These are phyloP conservation scores for Oriolus oriolus DNA, from an alignment of 2,113 vertebrate species.

Conservation along the genomic window DNA sequence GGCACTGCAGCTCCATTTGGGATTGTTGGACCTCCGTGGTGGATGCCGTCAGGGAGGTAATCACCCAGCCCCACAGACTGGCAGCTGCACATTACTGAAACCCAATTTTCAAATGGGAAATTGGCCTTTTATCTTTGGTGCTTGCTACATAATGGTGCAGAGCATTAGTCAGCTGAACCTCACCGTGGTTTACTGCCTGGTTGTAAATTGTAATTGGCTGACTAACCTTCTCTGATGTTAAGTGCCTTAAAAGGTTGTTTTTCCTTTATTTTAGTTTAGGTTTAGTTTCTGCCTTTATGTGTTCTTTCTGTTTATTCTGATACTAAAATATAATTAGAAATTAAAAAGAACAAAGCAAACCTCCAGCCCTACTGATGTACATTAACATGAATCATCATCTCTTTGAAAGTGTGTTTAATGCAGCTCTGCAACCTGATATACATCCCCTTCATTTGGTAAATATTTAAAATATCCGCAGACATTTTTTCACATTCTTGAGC, in stretches of 20 bases:
- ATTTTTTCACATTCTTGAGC: constrained; percentile 23
- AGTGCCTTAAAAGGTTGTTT: constrained; percentile 51
- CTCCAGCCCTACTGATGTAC: neutral
- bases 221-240: constrained; percentile 56
- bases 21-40: neutral
- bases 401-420: constrained; percentile 21
- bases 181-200: constrained; percentile 3
- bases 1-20: fast-evolving
- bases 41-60: fast-evolving
- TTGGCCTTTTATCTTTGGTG: constrained; percentile 30
- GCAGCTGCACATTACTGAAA: neutral
- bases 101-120: constrained; percentile 33
- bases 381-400: constrained; percentile 26
- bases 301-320: constrained; percentile 34
- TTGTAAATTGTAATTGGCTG: constrained; percentile 52
- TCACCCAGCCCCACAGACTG: neutral
- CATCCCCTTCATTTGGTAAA: constrained; percentile 30
- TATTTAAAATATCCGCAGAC: constrained; percentile 35
- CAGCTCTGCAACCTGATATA: neutral
- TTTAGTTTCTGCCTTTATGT: constrained; percentile 24
- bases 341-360: constrained; percentile 46
- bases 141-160: constrained; percentile 11
- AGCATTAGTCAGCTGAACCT: constrained; percentile 41
- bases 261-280: constrained; percentile 2
- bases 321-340: constrained; percentile 55